phyloP scores from a whole-genome alignment of 2,797 vertebrate genomes.

The Rallus crepitans region DNA sequence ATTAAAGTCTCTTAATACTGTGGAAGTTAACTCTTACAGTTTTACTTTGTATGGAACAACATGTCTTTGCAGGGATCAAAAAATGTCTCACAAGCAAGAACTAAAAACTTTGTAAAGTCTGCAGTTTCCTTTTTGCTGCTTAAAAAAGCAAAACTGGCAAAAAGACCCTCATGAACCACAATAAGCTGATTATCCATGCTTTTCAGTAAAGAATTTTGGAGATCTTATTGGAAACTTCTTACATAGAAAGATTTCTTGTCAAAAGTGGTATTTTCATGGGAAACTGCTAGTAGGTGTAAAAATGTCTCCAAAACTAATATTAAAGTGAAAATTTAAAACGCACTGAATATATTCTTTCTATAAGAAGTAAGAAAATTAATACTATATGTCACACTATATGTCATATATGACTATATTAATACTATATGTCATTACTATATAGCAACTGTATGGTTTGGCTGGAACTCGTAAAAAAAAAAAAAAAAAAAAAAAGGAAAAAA shows the following conservation, averaged over 20 bases:
- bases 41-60: not conserved
- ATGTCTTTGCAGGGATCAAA: not conserved
- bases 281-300: not conserved
- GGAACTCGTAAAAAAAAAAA: too few relatives aligned
- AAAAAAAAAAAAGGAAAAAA: too few relatives aligned
- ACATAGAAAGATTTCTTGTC: not conserved
- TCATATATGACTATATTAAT: too few relatives aligned
- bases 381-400: too few relatives aligned
- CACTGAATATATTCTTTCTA: not conserved
- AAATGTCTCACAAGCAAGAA: constrained; percentile 13
- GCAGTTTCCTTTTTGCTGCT: not conserved
- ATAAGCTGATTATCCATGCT: constrained; percentile 11
- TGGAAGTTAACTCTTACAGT: not conserved
- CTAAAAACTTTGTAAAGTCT: not conserved
- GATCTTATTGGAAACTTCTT: not conserved
- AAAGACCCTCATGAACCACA: not conserved
- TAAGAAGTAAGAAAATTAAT: not conserved
- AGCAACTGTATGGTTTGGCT: too few relatives aligned
- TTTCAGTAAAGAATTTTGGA: not conserved
- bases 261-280: not conserved
- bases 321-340: not conserved
- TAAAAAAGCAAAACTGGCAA: not conserved
- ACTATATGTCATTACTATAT: too few relatives aligned
- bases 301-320: not conserved
- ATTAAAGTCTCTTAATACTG: not conserved